Base-by-base conservation (phyloP, 2,113 vertebrate genomes). In the Ramphastos sulfuratus region DNA sequence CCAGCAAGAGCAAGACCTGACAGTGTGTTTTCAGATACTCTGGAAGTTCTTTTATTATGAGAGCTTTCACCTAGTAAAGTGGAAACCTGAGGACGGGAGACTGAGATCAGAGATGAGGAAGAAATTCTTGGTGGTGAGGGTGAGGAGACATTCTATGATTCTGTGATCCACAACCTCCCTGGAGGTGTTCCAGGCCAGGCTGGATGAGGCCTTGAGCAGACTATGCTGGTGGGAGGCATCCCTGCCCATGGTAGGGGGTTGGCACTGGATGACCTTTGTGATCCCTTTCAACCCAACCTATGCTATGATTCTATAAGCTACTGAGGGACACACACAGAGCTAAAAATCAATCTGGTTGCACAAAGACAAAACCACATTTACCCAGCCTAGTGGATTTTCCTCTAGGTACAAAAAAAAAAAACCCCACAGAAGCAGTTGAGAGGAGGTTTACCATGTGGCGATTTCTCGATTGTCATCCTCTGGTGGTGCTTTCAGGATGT, bases 401-500 rank as follows among this genome's bases (percentile, higher is more conserved):
- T 23, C 37, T 28, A 69, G 1, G 24, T 18, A 81, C 3, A 25
- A 27, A 3, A 15, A 5, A 27, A 3, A 15, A 5, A 6, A 13
- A 42, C 14, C 42, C 42, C 42, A 42, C 13, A 42, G 42, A 42
- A 42, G 18, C 37, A 70, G 18, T 2, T 21, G 58, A 79, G 24
- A 90, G 17, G 44, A 58, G 74, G n/a, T 94, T 95, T 98, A 99
- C 99, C 99, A 99, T 74, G 99, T 99, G 31, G 99, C 99, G 94
- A 99, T 99, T 97, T 99, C 99, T 95, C 99, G 97, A 97, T 99
- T 99, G 97, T 99, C 99, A 96, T 99, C 99, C 96, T 99, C 99
- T n/a, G 99, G 99, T 89, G 99, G 99, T 77, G 99, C 99, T 98
- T 99, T 99, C 64, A 99, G 98, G 94, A 99, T 99, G 97, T 99